Percentiles rank a stretch among this genome's conserved stretches.
Conservation (phyloP, 1,140 invertebrate species). For the Diachasma alloeum region DNA sequence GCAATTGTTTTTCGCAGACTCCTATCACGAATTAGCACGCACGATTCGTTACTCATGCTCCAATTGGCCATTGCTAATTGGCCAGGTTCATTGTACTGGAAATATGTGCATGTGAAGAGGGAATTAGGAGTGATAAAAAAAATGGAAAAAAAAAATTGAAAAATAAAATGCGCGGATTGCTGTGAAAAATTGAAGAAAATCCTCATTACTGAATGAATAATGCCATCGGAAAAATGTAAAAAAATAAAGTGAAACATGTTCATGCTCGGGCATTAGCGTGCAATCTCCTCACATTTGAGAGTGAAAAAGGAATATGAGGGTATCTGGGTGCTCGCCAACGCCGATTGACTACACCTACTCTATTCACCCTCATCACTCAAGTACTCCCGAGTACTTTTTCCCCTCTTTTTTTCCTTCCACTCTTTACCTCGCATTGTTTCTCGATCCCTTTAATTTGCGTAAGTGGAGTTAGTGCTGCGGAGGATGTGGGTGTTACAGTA, state of each 20-base stretch:
- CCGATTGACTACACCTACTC: neutral
- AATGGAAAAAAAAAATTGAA: neutral
- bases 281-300: neutral
- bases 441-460: slow-evolving; percentile 34
- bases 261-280: too few relatives aligned
- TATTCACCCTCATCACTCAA: slow-evolving; percentile 4
- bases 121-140: slow-evolving; percentile 19
- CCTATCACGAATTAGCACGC: slow-evolving; percentile 20
- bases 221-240: neutral
- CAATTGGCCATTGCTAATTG: slow-evolving; percentile 28
- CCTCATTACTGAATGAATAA: slow-evolving; percentile 16
- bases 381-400: neutral
- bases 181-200: neutral
- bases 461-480: slow-evolving; percentile 19
- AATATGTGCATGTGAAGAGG: slow-evolving; percentile 6
- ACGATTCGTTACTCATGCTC: slow-evolving; percentile 21
- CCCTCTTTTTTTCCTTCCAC: neutral
- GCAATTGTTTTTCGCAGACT: neutral
- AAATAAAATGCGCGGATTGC: neutral
- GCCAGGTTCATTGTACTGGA: slow-evolving; percentile 24
- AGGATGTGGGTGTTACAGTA: slow-evolving; percentile 7
- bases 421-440: slow-evolving; percentile 29
- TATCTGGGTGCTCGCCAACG: slow-evolving; percentile 7
- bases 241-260: neutral
- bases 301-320: neutral